Conservation (phyloP, 1,140 invertebrate genomes). For the Drosophila nikananu region DNA sequence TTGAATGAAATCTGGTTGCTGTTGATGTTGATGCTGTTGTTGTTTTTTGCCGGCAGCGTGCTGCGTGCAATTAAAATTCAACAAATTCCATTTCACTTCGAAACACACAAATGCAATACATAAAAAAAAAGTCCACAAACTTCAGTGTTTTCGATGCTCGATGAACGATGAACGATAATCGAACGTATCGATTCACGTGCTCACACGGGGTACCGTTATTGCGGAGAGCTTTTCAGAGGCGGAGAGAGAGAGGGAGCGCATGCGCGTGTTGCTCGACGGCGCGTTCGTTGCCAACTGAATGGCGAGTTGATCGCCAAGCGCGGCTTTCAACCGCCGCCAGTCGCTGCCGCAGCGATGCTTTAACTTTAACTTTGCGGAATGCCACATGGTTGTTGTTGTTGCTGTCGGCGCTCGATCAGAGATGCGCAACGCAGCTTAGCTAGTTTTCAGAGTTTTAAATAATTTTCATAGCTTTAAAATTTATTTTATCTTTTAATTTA, state of each 20-base stretch:
- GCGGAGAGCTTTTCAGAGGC: not conserved
- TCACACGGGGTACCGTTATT: conserved; percentile 58
- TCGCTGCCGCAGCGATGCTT: conserved; percentile 43
- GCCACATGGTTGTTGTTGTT: conserved; percentile 38
- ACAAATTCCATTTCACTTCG: conserved; percentile 78
- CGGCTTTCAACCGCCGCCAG: conserved; percentile 27
- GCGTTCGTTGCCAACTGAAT: conserved; percentile 59
- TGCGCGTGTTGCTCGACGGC: conserved; percentile 46
- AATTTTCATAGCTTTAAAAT: too few relatives aligned
- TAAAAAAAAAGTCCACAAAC: conserved; percentile 13
- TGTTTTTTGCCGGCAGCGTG: conserved; percentile 49
- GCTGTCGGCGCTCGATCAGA: conserved; percentile 2
- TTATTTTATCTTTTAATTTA: too few relatives aligned
- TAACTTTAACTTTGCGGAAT: conserved; percentile 56
- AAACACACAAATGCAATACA: conserved; percentile 37
- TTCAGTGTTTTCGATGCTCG: conserved; percentile 1
- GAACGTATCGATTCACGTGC: conserved; percentile 5
- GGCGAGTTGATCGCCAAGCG: conserved; percentile 19
- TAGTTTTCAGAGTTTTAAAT: too few relatives aligned
- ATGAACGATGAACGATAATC: conserved; percentile 36
- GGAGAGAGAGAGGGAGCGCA: not conserved
- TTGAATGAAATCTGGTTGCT: conserved; percentile 58
- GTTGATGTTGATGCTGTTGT: conserved; percentile 3
- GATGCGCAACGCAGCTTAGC: not conserved
- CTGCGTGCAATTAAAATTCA: conserved; percentile 79